A percentile compares a stretch with the other conserved stretches of the same genome.
Conservation (phyloP, 2,797 vertebrate genomes). For the Mormyrops attenuatus region DNA sequence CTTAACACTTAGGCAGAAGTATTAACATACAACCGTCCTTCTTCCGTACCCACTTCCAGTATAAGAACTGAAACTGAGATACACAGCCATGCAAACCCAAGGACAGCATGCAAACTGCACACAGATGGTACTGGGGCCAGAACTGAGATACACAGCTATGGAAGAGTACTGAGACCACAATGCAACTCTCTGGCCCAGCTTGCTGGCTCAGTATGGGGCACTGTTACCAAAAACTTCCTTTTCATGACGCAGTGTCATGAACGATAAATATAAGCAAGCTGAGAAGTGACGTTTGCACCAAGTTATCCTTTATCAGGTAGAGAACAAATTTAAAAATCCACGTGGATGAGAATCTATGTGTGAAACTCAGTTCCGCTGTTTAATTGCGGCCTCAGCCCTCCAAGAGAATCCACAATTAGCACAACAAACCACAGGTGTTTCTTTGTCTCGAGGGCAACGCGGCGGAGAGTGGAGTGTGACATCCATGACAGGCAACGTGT, state of each 20-base stretch:
- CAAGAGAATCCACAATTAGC: not conserved
- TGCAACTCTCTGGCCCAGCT: not conserved
- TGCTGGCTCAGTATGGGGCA: not conserved
- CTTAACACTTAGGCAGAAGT: not conserved
- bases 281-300: not conserved
- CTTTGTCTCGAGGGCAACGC: not conserved
- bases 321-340: not conserved
- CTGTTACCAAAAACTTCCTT: not conserved
- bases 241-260: not conserved
- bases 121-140: not conserved
- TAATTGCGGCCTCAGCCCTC: not conserved
- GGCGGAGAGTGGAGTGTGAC: not conserved
- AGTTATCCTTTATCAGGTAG: not conserved
- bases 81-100: not conserved
- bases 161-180: not conserved
- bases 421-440: not conserved
- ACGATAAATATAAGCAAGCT: not conserved
- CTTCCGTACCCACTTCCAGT: not conserved
- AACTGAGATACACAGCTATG: not conserved
- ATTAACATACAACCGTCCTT: not conserved
- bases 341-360: not conserved
- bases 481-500: not conserved
- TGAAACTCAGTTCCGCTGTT: not conserved
- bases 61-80: not conserved
- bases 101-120: not conserved